Base-by-base conservation (phyloP, 2,888 invertebrate genomes). In the Oasisia sp. region DNA sequence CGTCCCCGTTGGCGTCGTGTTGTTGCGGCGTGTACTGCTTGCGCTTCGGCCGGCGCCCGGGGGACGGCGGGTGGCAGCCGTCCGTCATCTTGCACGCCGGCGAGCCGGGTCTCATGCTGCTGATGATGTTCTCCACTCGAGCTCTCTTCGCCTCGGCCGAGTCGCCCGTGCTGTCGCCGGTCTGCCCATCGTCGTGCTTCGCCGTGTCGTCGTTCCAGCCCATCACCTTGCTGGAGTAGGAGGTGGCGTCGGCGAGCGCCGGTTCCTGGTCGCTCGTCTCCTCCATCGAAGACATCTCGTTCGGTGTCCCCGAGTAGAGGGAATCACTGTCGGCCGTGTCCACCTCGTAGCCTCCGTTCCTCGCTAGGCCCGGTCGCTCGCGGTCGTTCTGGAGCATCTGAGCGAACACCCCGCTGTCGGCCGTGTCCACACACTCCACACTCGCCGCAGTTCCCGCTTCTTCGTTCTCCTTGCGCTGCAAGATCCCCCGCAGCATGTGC, bases 21-120 rank as follows among this genome's bases (percentile, higher is more conserved):
- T 99, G 99, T 96, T 99, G 98, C 19, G 99, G 99, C 95, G 99
- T 98, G 96, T 99, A 99, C 56, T 99, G 97, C 96, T 99, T 99
- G 91, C 99, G 97, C 96, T 99, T 99, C 91, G 94, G 95, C 32
- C 95, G 92, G 92, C 95, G 44, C 19, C 74, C 56, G 3, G 32
- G 91, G 19, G 91, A 58, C 19, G n/a, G 74, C 12, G 50, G 38
- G 32, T n/a, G 32, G 91, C 19, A 32, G 89, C 50, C 91, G 44
- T 32, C 44, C 32, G 12, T 89, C 38, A 91, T 50, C 90, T 92
- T 32, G 32, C 32, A 44, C 45, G 92, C 90, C 90, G 90, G 32
- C 90, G 58, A 32, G 58, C 44, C 58, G 91, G 95, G 98, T 94
- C 98, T 97, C 98, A 99, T 99, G 94, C 98, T 98, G 94, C 98